These are phyloP conservation scores for Ispidina picta DNA, from an alignment of 2,797 vertebrate species.

Conservation along the genomic window DNA sequence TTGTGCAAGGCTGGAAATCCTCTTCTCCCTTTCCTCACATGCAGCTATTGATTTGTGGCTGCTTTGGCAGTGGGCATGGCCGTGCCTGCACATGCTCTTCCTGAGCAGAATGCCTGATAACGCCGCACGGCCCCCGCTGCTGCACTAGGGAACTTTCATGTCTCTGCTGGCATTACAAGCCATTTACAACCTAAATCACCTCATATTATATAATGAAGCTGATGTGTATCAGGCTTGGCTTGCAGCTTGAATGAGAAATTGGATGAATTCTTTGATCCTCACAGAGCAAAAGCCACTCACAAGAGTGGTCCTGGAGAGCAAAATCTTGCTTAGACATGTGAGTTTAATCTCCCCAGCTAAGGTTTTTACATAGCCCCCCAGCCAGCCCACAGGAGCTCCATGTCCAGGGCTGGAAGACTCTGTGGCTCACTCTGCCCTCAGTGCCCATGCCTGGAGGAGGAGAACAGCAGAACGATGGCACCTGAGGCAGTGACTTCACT, in stretches of 20 bases:
- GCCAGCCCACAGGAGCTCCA: neutral
- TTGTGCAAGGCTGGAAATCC: neutral
- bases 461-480: rapidly evolving
- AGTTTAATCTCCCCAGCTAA: neutral
- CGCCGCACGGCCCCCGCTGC: neutral
- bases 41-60: neutral
- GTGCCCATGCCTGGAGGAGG: neutral
- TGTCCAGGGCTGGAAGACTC: neutral
- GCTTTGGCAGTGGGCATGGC: neutral
- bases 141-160: neutral
- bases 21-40: neutral
- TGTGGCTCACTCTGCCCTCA: neutral
- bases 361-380: neutral
- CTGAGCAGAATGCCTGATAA: neutral
- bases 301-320: neutral
- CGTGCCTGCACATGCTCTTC: neutral
- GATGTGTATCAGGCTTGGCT: neutral
- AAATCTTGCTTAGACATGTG: neutral
- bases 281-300: neutral
- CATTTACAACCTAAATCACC: neutral
- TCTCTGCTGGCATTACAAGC: neutral
- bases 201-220: neutral
- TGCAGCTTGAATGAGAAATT: neutral
- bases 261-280: constrained; percentile 16
- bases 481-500: neutral